Evolutionary conservation across 2,797 vertebrate genomes (phyloP).

Genomic region (Zenarchopterus dispar): DNA sequence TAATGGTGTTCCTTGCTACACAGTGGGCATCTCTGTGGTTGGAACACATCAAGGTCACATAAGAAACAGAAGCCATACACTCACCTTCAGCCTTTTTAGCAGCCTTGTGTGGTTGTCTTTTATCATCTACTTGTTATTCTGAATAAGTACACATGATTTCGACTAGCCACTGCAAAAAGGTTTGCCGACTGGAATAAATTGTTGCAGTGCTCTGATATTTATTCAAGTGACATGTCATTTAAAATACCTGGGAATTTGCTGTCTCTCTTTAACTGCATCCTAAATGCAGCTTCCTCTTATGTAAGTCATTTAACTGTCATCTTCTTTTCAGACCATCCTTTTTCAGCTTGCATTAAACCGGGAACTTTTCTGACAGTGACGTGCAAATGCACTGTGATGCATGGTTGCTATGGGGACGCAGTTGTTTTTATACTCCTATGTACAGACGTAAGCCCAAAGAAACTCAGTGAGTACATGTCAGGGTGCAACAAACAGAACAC

Average conservation of each 20-base stretch:
- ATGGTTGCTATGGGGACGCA: constrained; percentile 41
- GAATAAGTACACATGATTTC: neutral
- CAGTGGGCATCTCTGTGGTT: constrained; percentile 25
- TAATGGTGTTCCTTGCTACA: constrained; percentile 64
- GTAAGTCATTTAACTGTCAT: constrained; percentile 50
- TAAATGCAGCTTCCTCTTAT: constrained; percentile 21
- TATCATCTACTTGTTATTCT: constrained; percentile 1
- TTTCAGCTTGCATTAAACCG: constrained; percentile 27
- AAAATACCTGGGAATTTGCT: constrained; percentile 1
- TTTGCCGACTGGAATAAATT: neutral
- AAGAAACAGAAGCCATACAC: constrained; percentile 30
- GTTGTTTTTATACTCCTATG: constrained; percentile 11
- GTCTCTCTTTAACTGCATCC: constrained; percentile 11
- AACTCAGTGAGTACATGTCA: constrained; percentile 17
- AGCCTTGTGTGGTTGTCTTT: constrained; percentile 10
- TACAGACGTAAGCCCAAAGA: constrained; percentile 3
- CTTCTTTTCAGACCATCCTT: constrained; percentile 20
- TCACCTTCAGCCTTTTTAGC: constrained; percentile 20
- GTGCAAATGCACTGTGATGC: constrained; percentile 33
- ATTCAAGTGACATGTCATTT: constrained; percentile 15
- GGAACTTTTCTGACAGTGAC: constrained; percentile 29
- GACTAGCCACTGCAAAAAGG: neutral
- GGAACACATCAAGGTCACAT: constrained; percentile 50
- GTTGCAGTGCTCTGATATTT: constrained; percentile 15
- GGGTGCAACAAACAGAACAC: constrained; percentile 6